phyloP scores from a whole-genome alignment of 2,113 vertebrate genomes.

The Electrona antarctica region DNA sequence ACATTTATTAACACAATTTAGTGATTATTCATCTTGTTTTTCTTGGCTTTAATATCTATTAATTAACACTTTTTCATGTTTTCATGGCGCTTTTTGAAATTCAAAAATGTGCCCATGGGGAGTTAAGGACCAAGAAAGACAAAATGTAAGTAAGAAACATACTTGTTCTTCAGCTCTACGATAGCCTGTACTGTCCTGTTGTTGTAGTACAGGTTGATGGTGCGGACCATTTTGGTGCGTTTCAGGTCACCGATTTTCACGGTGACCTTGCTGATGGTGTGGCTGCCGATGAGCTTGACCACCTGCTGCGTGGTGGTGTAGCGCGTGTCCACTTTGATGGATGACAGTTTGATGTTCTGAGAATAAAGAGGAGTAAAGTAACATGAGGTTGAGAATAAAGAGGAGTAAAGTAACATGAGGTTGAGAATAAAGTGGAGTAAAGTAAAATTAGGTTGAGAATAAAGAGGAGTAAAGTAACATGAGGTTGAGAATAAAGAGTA shows the following conservation, averaged over 20 bases:
- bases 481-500: constrained; percentile 61
- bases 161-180: constrained; percentile 99
- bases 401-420: constrained; percentile 4
- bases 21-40: no score
- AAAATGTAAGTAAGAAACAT: constrained; percentile 37
- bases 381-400: constrained; percentile 1
- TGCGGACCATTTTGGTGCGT: constrained; percentile 98
- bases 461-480: constrained; percentile 17
- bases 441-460: constrained; percentile 62
- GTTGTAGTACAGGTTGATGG: constrained; percentile 98
- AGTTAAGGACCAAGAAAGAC: background rate
- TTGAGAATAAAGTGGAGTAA: constrained; percentile 57
- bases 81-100: no score
- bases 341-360: constrained; percentile 98
- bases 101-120: background rate
- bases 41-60: no score
- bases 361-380: constrained; percentile 13
- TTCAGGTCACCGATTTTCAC: constrained; percentile 98
- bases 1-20: no score
- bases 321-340: constrained; percentile 98
- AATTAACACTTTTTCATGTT: no score
- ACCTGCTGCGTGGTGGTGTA: constrained; percentile 99
- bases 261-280: constrained; percentile 98
- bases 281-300: constrained; percentile 97
- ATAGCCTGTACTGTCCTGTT: constrained; percentile 98